A percentile compares a stretch with the other conserved stretches of the same genome.
Evolutionary conservation across 1,140 invertebrate genomes (phyloP).

Genomic region (Chlorops oryzae): DNA sequence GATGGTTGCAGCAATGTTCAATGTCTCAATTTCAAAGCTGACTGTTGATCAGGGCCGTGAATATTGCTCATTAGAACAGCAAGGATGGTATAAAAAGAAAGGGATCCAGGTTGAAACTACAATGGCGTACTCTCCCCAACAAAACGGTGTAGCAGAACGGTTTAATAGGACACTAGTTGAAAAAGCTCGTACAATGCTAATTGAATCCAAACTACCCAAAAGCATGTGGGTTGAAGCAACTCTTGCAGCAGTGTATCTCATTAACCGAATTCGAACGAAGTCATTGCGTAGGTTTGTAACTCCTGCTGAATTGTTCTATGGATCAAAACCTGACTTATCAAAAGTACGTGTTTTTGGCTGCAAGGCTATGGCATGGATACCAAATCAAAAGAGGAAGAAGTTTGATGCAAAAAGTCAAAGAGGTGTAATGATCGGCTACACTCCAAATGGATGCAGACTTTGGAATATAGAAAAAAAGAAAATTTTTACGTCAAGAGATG

Average conservation of each 20-base stretch:
- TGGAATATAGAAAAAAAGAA: constrained; percentile 25
- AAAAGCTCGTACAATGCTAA: constrained; percentile 21
- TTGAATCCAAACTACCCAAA: constrained; percentile 16
- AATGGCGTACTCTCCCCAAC: constrained; percentile 30
- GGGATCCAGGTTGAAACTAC: constrained; percentile 23
- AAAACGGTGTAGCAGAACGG: constrained; percentile 36
- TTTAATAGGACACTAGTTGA: constrained; percentile 31
- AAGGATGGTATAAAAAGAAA: constrained; percentile 3
- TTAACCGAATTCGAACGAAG: constrained; percentile 25
- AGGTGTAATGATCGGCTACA: constrained; percentile 23
- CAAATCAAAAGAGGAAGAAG: constrained; percentile 16
- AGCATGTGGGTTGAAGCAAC: constrained; percentile 35
- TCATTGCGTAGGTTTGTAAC: constrained; percentile 14
- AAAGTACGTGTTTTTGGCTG: constrained; percentile 31
- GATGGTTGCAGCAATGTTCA: constrained; percentile 20
- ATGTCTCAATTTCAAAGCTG: constrained; percentile 1
- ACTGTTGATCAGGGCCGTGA: constrained; percentile 34
- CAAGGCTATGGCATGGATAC: constrained; percentile 17
- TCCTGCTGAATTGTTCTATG: constrained; percentile 34
- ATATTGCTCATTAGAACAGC: constrained; percentile 17
- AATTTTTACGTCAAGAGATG: constrained; percentile 21
- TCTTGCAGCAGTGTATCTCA: constrained; percentile 20
- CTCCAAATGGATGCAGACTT: constrained; percentile 26
- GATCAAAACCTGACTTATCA: constrained; percentile 24
- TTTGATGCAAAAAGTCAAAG: constrained; percentile 17